Evolutionary conservation across 2,113 vertebrate species (phyloP).

Genomic region (Polypterus senegalus): DNA sequence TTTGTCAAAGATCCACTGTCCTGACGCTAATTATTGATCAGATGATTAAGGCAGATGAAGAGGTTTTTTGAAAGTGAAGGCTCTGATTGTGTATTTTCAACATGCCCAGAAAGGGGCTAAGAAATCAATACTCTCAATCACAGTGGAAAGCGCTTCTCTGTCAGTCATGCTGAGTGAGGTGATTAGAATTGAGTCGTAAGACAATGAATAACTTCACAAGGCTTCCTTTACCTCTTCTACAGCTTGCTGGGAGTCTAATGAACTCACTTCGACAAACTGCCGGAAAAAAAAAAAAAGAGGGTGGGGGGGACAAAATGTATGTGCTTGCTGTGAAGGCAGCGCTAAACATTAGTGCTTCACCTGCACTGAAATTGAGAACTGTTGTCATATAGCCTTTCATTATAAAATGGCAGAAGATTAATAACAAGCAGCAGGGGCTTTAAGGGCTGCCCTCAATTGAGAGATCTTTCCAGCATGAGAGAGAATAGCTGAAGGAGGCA

Average conservation of each 20-base stretch:
- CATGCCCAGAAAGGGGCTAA: slow-evolving; percentile 64
- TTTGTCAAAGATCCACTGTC: slow-evolving; percentile 65
- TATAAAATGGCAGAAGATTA: slow-evolving; percentile 20
- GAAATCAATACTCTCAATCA: slow-evolving; percentile 96
- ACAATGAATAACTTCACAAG: slow-evolving; percentile 76
- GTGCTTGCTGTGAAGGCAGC: slow-evolving; percentile 1
- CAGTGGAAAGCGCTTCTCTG: slow-evolving; percentile 70
- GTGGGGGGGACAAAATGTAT: slow-evolving; percentile 6
- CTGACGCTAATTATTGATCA: slow-evolving; percentile 85
- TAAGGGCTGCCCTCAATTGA: slow-evolving; percentile 11
- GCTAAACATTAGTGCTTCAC: slow-evolving; percentile 17
- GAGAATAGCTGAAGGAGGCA: slow-evolving; percentile 19
- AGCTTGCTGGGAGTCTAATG: slow-evolving; percentile 71
- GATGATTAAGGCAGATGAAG: slow-evolving; percentile 95
- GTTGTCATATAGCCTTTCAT: slow-evolving; percentile 20
- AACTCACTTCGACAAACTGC: slow-evolving; percentile 62
- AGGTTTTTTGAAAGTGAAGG: slow-evolving; percentile 73
- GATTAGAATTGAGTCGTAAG: slow-evolving; percentile 93
- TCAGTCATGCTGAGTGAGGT: slow-evolving; percentile 82
- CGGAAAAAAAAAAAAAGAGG: slow-evolving; percentile 33
- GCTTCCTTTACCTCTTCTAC: slow-evolving; percentile 64
- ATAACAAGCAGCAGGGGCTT: slow-evolving; percentile 19
- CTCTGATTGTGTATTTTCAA: slow-evolving; percentile 76
- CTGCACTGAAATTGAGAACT: slow-evolving; percentile 14
- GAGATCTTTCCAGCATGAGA: slow-evolving; percentile 8